Evolutionary conservation across 2,113 vertebrate genomes (phyloP).

Genomic region (Alexandromys fortis): DNA sequence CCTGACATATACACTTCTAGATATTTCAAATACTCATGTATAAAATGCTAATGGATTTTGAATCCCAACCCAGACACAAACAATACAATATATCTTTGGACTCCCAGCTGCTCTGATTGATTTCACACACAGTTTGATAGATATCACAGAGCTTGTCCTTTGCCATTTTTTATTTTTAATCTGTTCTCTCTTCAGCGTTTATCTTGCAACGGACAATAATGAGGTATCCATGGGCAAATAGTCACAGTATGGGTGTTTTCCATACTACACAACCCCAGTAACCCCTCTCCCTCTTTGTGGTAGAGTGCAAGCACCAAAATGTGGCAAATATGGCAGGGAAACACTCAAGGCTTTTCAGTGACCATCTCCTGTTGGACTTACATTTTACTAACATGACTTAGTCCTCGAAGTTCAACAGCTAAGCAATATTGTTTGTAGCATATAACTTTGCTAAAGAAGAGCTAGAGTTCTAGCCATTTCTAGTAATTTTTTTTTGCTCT

Average conservation of each 20-base stretch:
- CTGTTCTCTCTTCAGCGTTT: conserved; percentile 39
- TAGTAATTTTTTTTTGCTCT: neutral
- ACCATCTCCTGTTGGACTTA: neutral
- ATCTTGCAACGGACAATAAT: conserved; percentile 37
- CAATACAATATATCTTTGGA: conserved; percentile 30
- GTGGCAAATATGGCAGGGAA: conserved; percentile 19
- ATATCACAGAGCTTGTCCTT: neutral
- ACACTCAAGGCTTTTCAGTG: conserved; percentile 25
- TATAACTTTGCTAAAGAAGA: conserved; percentile 27
- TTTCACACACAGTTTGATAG: conserved; percentile 11
- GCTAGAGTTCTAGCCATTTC: neutral
- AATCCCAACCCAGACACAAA: conserved; percentile 1
- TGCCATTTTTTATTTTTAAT: neutral
- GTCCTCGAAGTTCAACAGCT: conserved; percentile 10
- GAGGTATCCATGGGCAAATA: conserved; percentile 17
- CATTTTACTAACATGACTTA: conserved; percentile 13
- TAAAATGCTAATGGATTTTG: conserved; percentile 38
- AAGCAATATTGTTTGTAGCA: neutral
- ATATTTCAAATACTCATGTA: conserved; percentile 24
- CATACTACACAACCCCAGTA: neutral
- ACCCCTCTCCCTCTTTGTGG: neutral
- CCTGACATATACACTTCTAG: neutral
- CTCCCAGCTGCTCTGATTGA: conserved; percentile 32
- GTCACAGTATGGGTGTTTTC: neutral
- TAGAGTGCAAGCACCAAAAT: neutral